Evolutionary conservation across 2,888 invertebrate genomes (phyloP).

Genomic region (Allygus modestus): DNA sequence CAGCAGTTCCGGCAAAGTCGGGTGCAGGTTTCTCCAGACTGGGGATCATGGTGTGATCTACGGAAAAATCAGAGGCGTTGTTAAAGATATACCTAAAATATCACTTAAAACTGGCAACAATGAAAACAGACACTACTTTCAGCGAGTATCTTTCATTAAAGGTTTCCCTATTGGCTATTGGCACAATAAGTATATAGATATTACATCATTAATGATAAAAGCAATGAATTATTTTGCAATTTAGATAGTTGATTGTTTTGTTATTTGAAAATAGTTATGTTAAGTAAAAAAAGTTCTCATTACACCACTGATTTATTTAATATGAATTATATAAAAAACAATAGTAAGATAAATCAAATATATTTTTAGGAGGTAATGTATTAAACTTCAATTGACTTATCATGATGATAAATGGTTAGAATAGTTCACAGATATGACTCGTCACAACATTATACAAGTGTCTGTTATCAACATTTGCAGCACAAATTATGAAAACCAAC

Average conservation of each 20-base stretch:
- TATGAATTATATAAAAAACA: too few relatives aligned
- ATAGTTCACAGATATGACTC: too few relatives aligned
- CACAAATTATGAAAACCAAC: too few relatives aligned
- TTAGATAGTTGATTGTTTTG: neutral
- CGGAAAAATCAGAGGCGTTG: constrained; percentile 32
- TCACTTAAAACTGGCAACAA: neutral
- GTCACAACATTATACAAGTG: too few relatives aligned
- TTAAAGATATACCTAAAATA: neutral
- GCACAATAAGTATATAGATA: neutral
- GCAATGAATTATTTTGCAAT: neutral
- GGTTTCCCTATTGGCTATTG: neutral
- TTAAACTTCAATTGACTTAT: too few relatives aligned
- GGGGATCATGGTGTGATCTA: constrained; percentile 29
- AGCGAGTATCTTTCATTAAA: neutral
- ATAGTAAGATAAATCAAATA: too few relatives aligned
- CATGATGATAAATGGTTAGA: too few relatives aligned
- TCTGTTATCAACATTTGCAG: too few relatives aligned
- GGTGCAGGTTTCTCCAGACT: constrained; percentile 88
- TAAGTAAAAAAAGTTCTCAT: too few relatives aligned
- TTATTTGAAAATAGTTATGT: too few relatives aligned
- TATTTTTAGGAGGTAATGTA: too few relatives aligned
- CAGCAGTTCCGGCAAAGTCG: constrained; percentile 90
- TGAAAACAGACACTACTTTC: neutral
- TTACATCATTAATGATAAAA: constrained; percentile 20
- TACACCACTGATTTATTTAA: too few relatives aligned